phyloP scores from a whole-genome alignment of 2,888 invertebrate genomes.

The Ferrisia virgata region DNA sequence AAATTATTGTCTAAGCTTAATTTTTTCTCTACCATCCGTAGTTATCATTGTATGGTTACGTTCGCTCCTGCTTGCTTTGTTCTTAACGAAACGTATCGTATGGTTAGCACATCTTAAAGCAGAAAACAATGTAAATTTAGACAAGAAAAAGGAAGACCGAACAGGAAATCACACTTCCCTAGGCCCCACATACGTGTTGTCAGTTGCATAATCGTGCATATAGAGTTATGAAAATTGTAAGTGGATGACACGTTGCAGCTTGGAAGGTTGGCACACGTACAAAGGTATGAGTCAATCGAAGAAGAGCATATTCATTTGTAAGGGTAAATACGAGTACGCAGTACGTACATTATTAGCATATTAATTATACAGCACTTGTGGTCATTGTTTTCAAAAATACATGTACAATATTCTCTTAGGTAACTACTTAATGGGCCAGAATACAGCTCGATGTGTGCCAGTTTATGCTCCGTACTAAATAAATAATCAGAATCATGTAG shows the following conservation, averaged over 20 bases:
- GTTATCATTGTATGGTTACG: too few relatives aligned
- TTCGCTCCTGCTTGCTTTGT: too few relatives aligned
- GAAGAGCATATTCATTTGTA: not conserved
- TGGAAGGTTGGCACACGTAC: not conserved
- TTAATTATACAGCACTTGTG: too few relatives aligned
- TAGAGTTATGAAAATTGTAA: not conserved
- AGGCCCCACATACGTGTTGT: slow-evolving; percentile 21
- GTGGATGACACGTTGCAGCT: not conserved
- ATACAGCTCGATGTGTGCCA: too few relatives aligned
- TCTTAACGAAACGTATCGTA: too few relatives aligned
- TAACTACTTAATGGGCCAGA: not conserved
- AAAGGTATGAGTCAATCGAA: not conserved
- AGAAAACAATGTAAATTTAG: too few relatives aligned
- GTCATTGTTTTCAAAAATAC: not conserved
- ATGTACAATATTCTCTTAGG: not conserved
- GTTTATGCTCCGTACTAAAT: too few relatives aligned
- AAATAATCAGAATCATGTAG: too few relatives aligned
- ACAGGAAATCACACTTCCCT: slow-evolving; percentile 31
- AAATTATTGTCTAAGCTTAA: too few relatives aligned
- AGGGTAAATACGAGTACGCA: not conserved
- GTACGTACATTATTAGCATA: not conserved
- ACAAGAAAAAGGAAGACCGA: not conserved
- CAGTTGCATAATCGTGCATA: slow-evolving; percentile 16
- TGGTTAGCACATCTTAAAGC: too few relatives aligned
- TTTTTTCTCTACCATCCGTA: too few relatives aligned